phyloP scores from a whole-genome alignment of 2,797 vertebrate species.

The Anisognathus igniventris region DNA sequence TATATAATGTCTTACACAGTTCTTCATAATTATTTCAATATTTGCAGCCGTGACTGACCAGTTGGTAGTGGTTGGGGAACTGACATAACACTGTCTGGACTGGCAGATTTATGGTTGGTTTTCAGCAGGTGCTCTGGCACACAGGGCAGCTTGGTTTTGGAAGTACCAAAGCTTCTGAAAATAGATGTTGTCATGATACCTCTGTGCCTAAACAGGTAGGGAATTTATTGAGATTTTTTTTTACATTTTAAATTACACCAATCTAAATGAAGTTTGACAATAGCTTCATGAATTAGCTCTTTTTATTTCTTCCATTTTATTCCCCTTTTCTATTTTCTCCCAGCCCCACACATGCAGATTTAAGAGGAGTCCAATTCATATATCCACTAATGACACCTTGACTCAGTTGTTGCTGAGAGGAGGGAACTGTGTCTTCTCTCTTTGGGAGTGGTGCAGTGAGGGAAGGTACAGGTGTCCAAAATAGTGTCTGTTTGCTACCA shows the following conservation, averaged over 20 bases:
- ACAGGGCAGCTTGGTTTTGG: neutral
- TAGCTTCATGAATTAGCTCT: neutral
- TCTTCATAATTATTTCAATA: neutral
- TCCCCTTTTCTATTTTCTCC: neutral
- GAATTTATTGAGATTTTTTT: neutral
- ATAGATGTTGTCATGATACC: neutral
- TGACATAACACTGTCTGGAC: neutral
- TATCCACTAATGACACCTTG: neutral
- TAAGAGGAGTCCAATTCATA: neutral
- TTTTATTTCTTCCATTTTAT: neutral
- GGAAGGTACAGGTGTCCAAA: neutral
- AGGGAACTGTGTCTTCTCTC: neutral
- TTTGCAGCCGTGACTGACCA: neutral
- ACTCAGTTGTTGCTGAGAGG: neutral
- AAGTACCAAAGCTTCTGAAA: neutral
- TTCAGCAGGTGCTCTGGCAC: neutral
- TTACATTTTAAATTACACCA: neutral
- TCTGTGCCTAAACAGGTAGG: neutral
- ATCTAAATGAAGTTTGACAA: neutral
- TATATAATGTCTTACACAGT: accelerated
- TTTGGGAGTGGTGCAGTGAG: neutral
- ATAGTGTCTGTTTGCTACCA: neutral
- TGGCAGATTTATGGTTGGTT: neutral
- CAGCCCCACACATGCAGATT: neutral
- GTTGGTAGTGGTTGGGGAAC: neutral